Percentiles rank a stretch among this genome's conserved stretches.
Evolutionary conservation across 2,888 invertebrate genomes (phyloP).

Genomic region (Nomada ferruginata): DNA sequence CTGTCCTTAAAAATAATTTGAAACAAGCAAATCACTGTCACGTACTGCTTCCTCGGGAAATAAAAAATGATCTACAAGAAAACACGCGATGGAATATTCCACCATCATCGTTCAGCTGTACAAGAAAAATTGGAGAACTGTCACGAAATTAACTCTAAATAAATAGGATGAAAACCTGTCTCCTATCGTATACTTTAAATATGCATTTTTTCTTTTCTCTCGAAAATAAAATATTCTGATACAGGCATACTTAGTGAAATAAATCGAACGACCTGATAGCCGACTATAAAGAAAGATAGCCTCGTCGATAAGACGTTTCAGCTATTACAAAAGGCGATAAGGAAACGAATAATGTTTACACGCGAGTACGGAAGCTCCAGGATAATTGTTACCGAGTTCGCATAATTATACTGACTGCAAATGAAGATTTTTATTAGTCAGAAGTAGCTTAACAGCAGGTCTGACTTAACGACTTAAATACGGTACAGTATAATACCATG

Average conservation of each 20-base stretch:
- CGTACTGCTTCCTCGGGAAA: too few species aligned
- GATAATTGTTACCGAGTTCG: conserved; percentile 16
- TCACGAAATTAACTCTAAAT: not conserved
- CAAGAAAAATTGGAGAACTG: not conserved
- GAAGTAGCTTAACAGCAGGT: not conserved
- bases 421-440: conserved; percentile 10
- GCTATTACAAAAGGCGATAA: conserved; percentile 8
- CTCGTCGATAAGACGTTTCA: not conserved
- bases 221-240: not conserved
- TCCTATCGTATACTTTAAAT: not conserved
- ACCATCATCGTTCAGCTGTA: too few species aligned
- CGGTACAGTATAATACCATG: too few species aligned
- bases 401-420: conserved; percentile 3
- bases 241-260: not conserved
- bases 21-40: too few species aligned
- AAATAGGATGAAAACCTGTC: not conserved
- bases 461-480: not conserved
- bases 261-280: conserved; percentile 1
- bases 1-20: too few species aligned
- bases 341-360: conserved; percentile 19
- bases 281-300: not conserved
- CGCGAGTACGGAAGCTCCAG: too few species aligned
- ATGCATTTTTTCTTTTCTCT: not conserved
- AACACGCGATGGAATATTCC: too few species aligned
- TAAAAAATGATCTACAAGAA: too few species aligned